Evolutionary conservation across 2,797 vertebrate genomes (phyloP).

Genomic region (Ctenopoma multispine): DNA sequence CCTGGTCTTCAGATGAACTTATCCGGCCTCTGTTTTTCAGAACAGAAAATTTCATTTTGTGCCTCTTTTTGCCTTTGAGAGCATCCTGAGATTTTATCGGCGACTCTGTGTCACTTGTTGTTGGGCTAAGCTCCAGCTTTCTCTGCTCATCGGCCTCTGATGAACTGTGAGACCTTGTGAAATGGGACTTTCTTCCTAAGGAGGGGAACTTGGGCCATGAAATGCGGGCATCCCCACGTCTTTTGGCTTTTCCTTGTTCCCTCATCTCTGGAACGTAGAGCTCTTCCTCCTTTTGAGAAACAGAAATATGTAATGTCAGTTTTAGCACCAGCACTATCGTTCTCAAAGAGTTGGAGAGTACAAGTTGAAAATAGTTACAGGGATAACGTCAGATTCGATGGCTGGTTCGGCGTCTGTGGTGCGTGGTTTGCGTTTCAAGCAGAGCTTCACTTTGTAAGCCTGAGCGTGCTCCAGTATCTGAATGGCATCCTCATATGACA

Average conservation of each 20-base stretch:
- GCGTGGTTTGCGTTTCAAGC: conserved; percentile 89
- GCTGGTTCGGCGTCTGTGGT: conserved; percentile 72
- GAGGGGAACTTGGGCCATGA: conserved; percentile 97
- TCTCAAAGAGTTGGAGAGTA: conserved; percentile 23
- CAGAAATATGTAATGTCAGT: conserved; percentile 45
- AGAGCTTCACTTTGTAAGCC: conserved; percentile 93
- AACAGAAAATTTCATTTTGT: conserved; percentile 83
- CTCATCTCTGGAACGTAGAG: conserved; percentile 78
- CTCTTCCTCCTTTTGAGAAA: conserved; percentile 78
- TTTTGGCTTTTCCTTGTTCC: conserved; percentile 85
- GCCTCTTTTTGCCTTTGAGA: conserved; percentile 82
- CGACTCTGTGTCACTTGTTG: conserved; percentile 91
- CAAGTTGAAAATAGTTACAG: conserved; percentile 69
- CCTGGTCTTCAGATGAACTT: conserved; percentile 85
- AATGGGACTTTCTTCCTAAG: conserved; percentile 85
- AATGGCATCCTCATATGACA: conserved; percentile 95
- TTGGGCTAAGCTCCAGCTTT: conserved; percentile 86
- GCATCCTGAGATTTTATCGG: conserved; percentile 83
- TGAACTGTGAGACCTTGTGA: conserved; percentile 94
- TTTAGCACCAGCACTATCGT: background rate
- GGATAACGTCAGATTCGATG: conserved; percentile 69
- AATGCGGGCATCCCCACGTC: conserved; percentile 88
- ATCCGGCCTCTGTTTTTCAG: conserved; percentile 84
- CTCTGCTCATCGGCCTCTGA: conserved; percentile 92
- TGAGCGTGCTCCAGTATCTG: conserved; percentile 96